Base-by-base conservation (phyloP, 2,113 vertebrate species). In the Caloenas nicobarica region DNA sequence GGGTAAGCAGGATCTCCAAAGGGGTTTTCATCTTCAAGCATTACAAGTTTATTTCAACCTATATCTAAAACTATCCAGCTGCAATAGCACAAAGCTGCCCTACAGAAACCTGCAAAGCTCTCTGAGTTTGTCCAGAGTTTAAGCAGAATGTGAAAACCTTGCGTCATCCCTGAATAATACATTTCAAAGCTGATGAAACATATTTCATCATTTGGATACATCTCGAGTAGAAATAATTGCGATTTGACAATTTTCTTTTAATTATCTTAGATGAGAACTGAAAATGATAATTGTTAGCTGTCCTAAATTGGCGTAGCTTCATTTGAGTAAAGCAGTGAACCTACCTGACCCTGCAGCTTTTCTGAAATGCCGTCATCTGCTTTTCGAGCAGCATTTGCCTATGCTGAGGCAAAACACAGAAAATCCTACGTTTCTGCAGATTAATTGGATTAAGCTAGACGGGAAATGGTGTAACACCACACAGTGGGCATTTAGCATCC, bases 381-480 rank as follows among this genome's bases (percentile, higher is more conserved):
- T 70, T 79, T 77, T 69, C 0, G 0, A 77, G 18, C 61, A 66
- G 69, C 56, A 26, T 73, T 88, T 91, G 69, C 77, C 38, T 82
- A 2, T n/a, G 50, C 62, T 77, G 73, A 92, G 81, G 44, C 40
- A 74, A 73, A 95, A 66, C 2, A 0, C 69, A 78, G 73, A 70
- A 86, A 68, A 83, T 68, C 33, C 56, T 70, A 11, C 66, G 16
- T 92, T 91, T 91, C 62, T 92, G 70, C 77, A 76, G 54, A 85
- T 73, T 87, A 94, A 92, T 82, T 97, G 86, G 70, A 61, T 95
- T 93, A 78, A 96, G 15, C 48, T 58, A 31, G 64, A 70, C 40
- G 94, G 81, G 62, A 85, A 66, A 86, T 70, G 22, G 69, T 5
- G 5, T 68, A 65, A 57, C 53, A 23, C 38, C 77, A 15, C 34